A percentile compares a stretch with the other conserved stretches of the same genome.
These are phyloP conservation scores for Fragum whitleyi DNA, from an alignment of 2,888 invertebrate genomes.

Conservation along the genomic window DNA sequence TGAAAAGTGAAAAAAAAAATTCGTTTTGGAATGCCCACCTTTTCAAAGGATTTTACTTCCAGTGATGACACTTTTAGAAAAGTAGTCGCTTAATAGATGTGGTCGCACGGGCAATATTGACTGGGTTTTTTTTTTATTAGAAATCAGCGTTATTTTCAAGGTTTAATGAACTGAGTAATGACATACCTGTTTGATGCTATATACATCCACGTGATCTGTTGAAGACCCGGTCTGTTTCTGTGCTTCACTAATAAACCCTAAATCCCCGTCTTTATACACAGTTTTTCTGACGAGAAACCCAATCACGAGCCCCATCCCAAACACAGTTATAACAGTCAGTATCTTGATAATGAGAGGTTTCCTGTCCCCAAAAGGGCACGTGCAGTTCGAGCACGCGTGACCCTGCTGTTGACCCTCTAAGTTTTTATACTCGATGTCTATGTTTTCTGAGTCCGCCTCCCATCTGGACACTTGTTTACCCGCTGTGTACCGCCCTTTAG, in stretches of 20 bases:
- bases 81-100: too few species aligned
- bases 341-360: slow-evolving; percentile 76
- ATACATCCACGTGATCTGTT: slow-evolving; percentile 31
- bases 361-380: slow-evolving; percentile 70
- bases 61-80: too few species aligned
- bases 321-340: slow-evolving; percentile 72
- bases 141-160: too few species aligned
- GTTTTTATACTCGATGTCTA: slow-evolving; percentile 82
- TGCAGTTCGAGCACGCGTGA: slow-evolving; percentile 40
- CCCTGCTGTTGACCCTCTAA: slow-evolving; percentile 71
- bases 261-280: slow-evolving; percentile 33
- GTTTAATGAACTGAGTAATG: too few species aligned
- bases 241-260: slow-evolving; percentile 2
- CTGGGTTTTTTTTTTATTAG: too few species aligned
- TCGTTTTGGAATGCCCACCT: too few species aligned
- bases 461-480: slow-evolving; percentile 80
- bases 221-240: neutral
- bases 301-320: slow-evolving; percentile 76
- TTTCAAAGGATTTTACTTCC: too few species aligned
- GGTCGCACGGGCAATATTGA: too few species aligned
- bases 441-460: slow-evolving; percentile 81
- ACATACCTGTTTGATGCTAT: slow-evolving; percentile 56
- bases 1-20: too few species aligned
- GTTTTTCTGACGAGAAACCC: slow-evolving; percentile 75
- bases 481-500: slow-evolving; percentile 78